Percentiles rank a stretch among this genome's conserved stretches.
Evolutionary conservation across 2,113 vertebrate genomes (phyloP).

Genomic region (Dipodomys spectabilis): DNA sequence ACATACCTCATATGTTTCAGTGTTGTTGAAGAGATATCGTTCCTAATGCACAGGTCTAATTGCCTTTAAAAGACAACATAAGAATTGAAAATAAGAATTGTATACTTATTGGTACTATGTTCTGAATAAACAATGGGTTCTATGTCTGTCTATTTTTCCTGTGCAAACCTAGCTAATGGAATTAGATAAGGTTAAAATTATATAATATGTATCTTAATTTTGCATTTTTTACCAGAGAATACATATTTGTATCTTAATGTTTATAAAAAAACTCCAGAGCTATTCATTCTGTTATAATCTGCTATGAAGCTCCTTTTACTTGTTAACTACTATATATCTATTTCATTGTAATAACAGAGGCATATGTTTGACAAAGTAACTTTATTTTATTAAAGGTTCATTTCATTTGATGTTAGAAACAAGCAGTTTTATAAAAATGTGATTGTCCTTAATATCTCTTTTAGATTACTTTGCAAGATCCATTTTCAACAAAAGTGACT

Average conservation of each 20-base stretch:
- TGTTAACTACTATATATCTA: conserved; percentile 27
- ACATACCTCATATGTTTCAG: neutral
- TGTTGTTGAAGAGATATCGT: neutral
- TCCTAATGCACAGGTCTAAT: neutral
- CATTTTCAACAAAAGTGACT: conserved; percentile 64
- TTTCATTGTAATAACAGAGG: conserved; percentile 42
- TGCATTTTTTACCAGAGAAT: conserved; percentile 56
- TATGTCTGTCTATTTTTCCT: neutral
- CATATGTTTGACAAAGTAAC: conserved; percentile 19
- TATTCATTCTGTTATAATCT: conserved; percentile 33
- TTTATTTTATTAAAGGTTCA: conserved; percentile 48
- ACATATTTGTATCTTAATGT: neutral
- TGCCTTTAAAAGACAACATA: conserved; percentile 23
- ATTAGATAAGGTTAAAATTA: neutral
- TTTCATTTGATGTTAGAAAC: conserved; percentile 66
- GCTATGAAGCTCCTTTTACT: neutral
- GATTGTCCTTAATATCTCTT: conserved; percentile 59
- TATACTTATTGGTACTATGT: neutral
- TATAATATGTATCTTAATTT: conserved; percentile 40
- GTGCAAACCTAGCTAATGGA: neutral
- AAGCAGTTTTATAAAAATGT: conserved; percentile 55
- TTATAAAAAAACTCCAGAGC: neutral
- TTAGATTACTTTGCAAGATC: conserved; percentile 61
- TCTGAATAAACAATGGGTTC: neutral
- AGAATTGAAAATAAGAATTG: neutral